Evolutionary conservation across 2,113 vertebrate species (phyloP).

Genomic region (Rousettus leschenaultii): DNA sequence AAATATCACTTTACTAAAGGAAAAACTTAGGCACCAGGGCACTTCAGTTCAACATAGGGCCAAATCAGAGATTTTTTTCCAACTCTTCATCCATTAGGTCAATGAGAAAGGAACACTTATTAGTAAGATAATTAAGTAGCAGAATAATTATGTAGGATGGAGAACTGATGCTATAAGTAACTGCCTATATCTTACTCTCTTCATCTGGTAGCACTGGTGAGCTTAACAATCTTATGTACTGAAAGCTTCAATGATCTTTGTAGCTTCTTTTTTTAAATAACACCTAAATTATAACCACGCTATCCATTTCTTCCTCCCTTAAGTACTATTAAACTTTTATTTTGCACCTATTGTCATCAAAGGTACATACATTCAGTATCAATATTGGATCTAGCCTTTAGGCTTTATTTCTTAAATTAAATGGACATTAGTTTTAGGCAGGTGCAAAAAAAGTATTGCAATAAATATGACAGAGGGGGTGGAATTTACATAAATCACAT

Average conservation of each 20-base stretch:
- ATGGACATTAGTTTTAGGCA: background rate
- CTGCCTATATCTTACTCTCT: background rate
- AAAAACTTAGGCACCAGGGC: background rate
- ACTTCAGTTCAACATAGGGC: background rate
- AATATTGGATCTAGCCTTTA: background rate
- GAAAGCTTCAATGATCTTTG: background rate
- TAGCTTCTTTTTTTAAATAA: background rate
- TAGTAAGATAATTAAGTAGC: background rate
- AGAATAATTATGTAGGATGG: background rate
- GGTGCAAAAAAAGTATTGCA: background rate
- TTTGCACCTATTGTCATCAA: background rate
- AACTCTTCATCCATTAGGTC: background rate
- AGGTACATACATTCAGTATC: background rate
- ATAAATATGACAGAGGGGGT: background rate
- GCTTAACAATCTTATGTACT: background rate
- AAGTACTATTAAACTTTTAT: background rate
- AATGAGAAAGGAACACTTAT: constrained; percentile 3
- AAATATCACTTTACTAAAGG: background rate
- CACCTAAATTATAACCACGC: background rate
- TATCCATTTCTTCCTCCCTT: background rate
- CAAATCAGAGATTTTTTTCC: background rate
- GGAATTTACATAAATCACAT: background rate
- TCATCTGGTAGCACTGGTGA: background rate
- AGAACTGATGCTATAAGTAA: background rate
- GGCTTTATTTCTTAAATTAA: constrained; percentile 28